Conservation (phyloP, 1,140 invertebrate genomes). For the Luehdorfia chinensis region DNA sequence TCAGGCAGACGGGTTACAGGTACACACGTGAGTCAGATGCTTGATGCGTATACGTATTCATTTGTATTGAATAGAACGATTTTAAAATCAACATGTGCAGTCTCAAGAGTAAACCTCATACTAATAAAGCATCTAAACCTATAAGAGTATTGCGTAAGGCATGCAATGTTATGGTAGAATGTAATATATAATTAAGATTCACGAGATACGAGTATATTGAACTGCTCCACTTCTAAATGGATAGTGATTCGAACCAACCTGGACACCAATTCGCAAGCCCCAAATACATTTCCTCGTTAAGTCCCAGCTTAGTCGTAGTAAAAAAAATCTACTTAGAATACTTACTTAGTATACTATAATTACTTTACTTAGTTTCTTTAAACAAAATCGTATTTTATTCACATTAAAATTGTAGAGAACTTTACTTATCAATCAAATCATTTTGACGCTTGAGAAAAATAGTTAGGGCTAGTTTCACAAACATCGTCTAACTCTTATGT, state of each 20-base stretch:
- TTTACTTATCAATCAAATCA: no score
- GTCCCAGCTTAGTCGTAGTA: no score
- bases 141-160: constrained; percentile 34
- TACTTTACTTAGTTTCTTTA: no score
- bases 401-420: no score
- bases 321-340: no score
- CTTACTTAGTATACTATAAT: no score
- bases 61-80: constrained; percentile 2
- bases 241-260: constrained; percentile 38
- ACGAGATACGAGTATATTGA: constrained; percentile 40
- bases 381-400: no score
- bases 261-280: constrained; percentile 43
- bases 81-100: neutral
- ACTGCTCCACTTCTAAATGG: constrained; percentile 27
- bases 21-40: constrained; percentile 13
- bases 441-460: no score
- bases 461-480: no score
- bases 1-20: constrained; percentile 13
- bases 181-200: constrained; percentile 49
- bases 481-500: no score
- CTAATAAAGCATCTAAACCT: constrained; percentile 25
- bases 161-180: constrained; percentile 31
- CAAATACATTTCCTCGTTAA: constrained; percentile 57
- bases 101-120: constrained; percentile 3
- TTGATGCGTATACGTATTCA: constrained; percentile 4